A percentile compares a stretch with the other conserved stretches of the same genome.
phyloP scores from a whole-genome alignment of 2,113 vertebrate species.

The Misgurnus mizolepis region DNA sequence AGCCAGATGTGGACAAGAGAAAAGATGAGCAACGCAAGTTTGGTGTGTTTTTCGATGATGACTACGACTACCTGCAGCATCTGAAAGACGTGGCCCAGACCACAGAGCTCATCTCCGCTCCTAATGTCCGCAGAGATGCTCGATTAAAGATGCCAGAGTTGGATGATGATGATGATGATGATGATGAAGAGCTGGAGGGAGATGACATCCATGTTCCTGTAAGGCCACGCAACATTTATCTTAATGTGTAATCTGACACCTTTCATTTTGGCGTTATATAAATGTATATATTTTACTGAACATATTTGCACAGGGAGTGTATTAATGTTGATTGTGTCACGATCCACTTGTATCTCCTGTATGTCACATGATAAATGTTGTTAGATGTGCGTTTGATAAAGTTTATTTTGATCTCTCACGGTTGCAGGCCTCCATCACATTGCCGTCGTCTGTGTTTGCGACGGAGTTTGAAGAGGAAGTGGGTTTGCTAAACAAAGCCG shows the following conservation, averaged over 20 bases:
- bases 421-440: conserved; percentile 81
- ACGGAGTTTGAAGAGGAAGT: conserved; percentile 96
- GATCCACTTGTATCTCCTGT: neutral
- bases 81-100: conserved; percentile 80
- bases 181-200: conserved; percentile 54
- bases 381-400: too few species aligned
- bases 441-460: conserved; percentile 97
- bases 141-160: conserved; percentile 54
- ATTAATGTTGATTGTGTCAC: neutral
- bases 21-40: conserved; percentile 85
- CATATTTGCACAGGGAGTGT: neutral
- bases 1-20: conserved; percentile 77
- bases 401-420: conserved; percentile 3
- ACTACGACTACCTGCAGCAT: conserved; percentile 96
- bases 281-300: neutral
- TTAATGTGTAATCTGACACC: too few species aligned
- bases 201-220: conserved; percentile 16
- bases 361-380: neutral
- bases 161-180: conserved; percentile 59
- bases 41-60: conserved; percentile 95
- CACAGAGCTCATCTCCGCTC: conserved; percentile 80
- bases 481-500: conserved; percentile 96
- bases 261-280: too few species aligned
- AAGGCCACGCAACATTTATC: neutral
- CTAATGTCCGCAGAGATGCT: neutral